Base-by-base conservation (phyloP, 2,797 vertebrate genomes). In the Loris lydekkerianus region DNA sequence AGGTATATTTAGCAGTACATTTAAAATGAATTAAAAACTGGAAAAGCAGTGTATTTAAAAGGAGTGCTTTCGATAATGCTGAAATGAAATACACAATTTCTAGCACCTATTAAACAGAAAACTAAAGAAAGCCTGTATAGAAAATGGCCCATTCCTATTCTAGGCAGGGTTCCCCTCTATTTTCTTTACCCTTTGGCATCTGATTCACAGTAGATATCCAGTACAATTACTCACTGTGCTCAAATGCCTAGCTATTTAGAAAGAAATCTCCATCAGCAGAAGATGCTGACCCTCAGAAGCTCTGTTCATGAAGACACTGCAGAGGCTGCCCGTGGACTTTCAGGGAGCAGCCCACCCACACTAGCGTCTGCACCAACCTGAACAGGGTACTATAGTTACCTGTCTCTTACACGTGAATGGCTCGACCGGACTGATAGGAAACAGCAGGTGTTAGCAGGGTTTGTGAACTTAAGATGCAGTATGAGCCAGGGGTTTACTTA, bases 21-120 rank as follows among this genome's bases (percentile, higher is more conserved):
- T 93, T 27, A 11, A 34, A 77, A 91, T 3, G 21, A 76, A 91
- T 67, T 43, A 86, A 87, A 92, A 40, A n/a, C 61, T 13, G 3
- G 18, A 92, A 86, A 89, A 75, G 56, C n/a, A 76, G 60, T 58
- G 70, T 77, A 69, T n/a, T 83, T 43, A 95, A 61, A 34, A 49
- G 53, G 53, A 37, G 49, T 86, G 40, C 67, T 91, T 95, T 70
- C 34, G 18, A 91, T 43, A 80, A 82, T 23, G 46, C 72, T 5
- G 29, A 8, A n/a, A 86, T 3, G 29, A 95, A 84, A 94, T 11
- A 29, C 0, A 60, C 46, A 23, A 49, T 70, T 89, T 78, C 46
- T 49, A 76, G 34, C 5, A 23, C 29, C 20, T 63, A 53, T 40
- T 27, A 56, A 85, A 82, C 60, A 92, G 65, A 85, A 90, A 94